A percentile compares a stretch with the other conserved stretches of the same genome.
These are phyloP conservation scores for Gibbula magus DNA, from an alignment of 2,888 invertebrate genomes.

Conservation along the genomic window DNA sequence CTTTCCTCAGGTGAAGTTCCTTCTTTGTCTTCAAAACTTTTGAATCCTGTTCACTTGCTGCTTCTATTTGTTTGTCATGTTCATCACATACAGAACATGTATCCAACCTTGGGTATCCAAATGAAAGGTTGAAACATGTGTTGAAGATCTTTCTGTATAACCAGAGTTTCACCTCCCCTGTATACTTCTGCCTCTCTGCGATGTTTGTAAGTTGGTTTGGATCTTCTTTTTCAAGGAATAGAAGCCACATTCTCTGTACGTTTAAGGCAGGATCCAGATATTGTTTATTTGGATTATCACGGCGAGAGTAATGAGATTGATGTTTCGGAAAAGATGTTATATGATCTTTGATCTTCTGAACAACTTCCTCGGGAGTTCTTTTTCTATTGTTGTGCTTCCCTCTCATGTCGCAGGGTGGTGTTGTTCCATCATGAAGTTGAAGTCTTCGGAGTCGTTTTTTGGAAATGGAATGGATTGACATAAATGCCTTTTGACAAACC, in stretches of 20 bases:
- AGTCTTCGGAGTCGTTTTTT: neutral
- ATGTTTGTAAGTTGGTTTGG: neutral
- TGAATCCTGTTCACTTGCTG: neutral
- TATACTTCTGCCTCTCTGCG: neutral
- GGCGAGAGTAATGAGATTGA: neutral
- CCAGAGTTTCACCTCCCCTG: neutral
- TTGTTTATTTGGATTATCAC: neutral
- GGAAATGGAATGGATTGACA: neutral
- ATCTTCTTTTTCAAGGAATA: neutral
- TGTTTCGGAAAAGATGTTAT: neutral
- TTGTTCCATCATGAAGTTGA: neutral
- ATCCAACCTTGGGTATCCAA: neutral
- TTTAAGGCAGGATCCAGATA: neutral
- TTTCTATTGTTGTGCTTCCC: neutral
- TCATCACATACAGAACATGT: neutral
- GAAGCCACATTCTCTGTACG: neutral
- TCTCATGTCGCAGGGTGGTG: neutral
- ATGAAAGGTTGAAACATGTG: neutral
- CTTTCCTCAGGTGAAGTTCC: neutral
- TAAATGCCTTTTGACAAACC: neutral
- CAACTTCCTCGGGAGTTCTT: neutral
- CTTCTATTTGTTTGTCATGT: neutral
- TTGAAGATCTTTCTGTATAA: neutral
- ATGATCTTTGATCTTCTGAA: neutral
- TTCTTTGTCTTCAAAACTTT: neutral